phyloP scores from a whole-genome alignment of 1,140 invertebrate species.

The Drosophila auraria region DNA sequence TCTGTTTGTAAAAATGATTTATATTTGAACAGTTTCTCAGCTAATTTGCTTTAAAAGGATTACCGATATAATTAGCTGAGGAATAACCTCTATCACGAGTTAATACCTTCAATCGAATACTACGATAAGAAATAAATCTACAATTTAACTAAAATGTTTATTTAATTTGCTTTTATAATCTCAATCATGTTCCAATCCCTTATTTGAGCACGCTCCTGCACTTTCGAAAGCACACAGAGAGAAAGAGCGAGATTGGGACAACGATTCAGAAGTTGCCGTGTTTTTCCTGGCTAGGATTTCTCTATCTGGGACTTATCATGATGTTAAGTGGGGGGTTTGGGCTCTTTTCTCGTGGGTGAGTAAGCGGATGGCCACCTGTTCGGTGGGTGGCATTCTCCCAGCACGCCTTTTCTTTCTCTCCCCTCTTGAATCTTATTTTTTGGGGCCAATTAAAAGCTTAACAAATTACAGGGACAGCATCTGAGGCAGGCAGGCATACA shows the following conservation, averaged over 20 bases:
- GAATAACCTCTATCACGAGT: too few relatives aligned
- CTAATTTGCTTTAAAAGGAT: too few relatives aligned
- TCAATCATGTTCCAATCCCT: background rate
- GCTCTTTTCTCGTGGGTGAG: background rate
- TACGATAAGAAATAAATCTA: background rate
- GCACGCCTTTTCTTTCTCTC: slow-evolving; percentile 2
- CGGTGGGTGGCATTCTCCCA: slow-evolving; percentile 19
- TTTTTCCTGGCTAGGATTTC: slow-evolving; percentile 17
- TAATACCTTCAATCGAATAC: background rate
- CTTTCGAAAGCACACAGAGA: slow-evolving; percentile 38
- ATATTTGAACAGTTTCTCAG: too few relatives aligned
- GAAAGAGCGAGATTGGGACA: background rate
- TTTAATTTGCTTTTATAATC: background rate
- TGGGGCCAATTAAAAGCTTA: slow-evolving; percentile 58
- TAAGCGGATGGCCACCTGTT: slow-evolving; percentile 13
- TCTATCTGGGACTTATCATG: slow-evolving; percentile 46
- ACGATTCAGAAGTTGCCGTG: slow-evolving; percentile 7
- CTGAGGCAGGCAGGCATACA: background rate
- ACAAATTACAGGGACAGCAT: slow-evolving; percentile 47
- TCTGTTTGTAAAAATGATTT: too few relatives aligned
- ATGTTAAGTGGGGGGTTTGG: background rate
- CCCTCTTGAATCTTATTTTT: slow-evolving; percentile 2
- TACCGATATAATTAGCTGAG: too few relatives aligned
- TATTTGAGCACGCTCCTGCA: slow-evolving; percentile 6
- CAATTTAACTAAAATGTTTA: background rate